Base-by-base conservation (phyloP, 2,797 vertebrate species). In the Takifugu rubripes region DNA sequence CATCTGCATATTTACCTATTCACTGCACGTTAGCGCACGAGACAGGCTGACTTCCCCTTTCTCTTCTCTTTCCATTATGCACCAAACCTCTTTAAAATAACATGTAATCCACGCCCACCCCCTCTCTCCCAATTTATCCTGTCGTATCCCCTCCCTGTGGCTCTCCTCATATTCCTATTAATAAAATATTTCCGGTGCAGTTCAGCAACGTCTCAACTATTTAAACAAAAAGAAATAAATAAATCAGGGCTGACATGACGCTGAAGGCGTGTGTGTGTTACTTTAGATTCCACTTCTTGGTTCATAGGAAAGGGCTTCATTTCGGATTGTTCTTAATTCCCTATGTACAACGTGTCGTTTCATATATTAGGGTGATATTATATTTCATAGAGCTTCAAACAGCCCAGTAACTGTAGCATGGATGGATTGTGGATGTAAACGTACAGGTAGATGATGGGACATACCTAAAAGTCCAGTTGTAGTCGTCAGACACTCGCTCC, bases 381-480 rank as follows among this genome's bases (percentile, higher is more conserved):
- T 14, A 40, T 14, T 40, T 14, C 40, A 40, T 14, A 14, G 12
- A 14, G 3, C 36, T 40, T 40, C 14, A 40, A 40, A 40, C 31
- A 12, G 12, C 36, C 36, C 10, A 40, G 12, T 40, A 40, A 14
- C 12, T 14, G 36, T 14, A 40, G 36, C 36, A 10, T 40, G 11
- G 14, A 40, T 40, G 12, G 11, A 40, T 12, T 14, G 36, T 40
- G 36, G 36, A 40, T 14, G 36, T 40, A 14, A 40, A 40, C 14
- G 11, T 14, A 12, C 14, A 12, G 42, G 5, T 5, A 43, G 40
- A 43, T 48, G 6, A 12, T 4, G 59, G 1, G 8, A 44, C 55
- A 47, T 85, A 98, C 96, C 95, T 94, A 85, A 97, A 98, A 0
- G 95, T 95, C 96, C 95, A 97, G 90, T 98, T 98, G 85, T 93